These are phyloP conservation scores for Tetranychus piercei DNA, from an alignment of 2,888 invertebrate species.

Conservation along the genomic window DNA sequence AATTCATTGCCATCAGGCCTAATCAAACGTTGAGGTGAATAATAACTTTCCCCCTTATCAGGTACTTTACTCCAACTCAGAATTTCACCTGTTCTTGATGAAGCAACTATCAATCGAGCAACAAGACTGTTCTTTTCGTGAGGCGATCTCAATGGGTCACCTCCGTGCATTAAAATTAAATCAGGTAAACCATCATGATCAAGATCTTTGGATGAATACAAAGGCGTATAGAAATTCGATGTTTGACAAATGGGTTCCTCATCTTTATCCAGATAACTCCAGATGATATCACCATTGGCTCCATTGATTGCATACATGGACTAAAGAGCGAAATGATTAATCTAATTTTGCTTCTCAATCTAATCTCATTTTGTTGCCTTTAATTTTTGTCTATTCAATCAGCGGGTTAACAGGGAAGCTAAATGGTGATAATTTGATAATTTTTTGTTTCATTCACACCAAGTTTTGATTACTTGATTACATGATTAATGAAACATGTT, in stretches of 20 bases:
- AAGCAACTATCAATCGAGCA: slow-evolving; percentile 49
- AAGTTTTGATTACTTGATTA: too few species aligned
- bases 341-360: neutral
- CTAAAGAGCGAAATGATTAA: slow-evolving; percentile 27
- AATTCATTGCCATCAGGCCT: slow-evolving; percentile 42
- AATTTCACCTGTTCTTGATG: slow-evolving; percentile 43
- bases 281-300: slow-evolving; percentile 18
- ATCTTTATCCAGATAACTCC: slow-evolving; percentile 13
- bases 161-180: slow-evolving; percentile 45
- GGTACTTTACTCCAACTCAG: slow-evolving; percentile 40
- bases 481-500: too few species aligned
- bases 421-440: slow-evolving; percentile 3
- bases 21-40: slow-evolving; percentile 48
- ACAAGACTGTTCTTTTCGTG: slow-evolving; percentile 35
- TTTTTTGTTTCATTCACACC: too few species aligned
- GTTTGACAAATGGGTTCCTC: slow-evolving; percentile 24
- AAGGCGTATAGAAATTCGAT: slow-evolving; percentile 45
- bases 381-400: neutral
- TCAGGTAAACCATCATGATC: slow-evolving; percentile 49
- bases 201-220: slow-evolving; percentile 46
- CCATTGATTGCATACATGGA: slow-evolving; percentile 22
- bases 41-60: slow-evolving; percentile 48
- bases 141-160: slow-evolving; percentile 36
- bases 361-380: neutral
- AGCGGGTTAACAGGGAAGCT: neutral